Base-by-base conservation (phyloP, 1,140 invertebrate species). In the Stegodyphus dumicola region DNA sequence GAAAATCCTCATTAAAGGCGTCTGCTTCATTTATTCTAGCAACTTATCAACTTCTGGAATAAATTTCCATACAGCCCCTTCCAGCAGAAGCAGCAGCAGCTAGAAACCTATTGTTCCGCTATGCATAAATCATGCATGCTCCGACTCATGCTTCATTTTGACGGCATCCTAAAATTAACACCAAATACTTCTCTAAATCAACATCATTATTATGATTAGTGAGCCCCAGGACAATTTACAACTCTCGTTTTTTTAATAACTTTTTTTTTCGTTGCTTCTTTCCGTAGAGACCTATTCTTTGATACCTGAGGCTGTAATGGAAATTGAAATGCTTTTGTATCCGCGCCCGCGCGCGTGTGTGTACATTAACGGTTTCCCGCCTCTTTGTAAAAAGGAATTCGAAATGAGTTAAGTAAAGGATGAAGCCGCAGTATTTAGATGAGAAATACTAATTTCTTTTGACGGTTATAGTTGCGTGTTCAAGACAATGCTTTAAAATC, bases 11-110 rank as follows among this genome's bases (percentile, higher is more conserved):
- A 33, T 33, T 33, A 33, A 33, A 33, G 33, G 33, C 33, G 33
- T 33, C 33, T 33, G 33, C 33, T 33, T 33, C 33, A 33, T 33
- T 33, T 33, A 33, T 33, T 33, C 33, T 33, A 33, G 3, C 33
- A 33, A 33, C 33, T 33, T 33, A 33, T 33, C 33, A 33, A 33
- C 33, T 33, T 33, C 33, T 33, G 33, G 33, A 33, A 88, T 93
- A 92, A 77, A 90, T 93, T 88, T 93, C 93, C 67, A 95, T 90
- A 85, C 93, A 92, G 64, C 92, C 91, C 53, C 96, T 90, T 91
- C 96, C 95, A 56, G 92, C 91, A 6, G 92, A 90, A 91, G 95
- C 94, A 88, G 94, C 93, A 67, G 90, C 89, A 88, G 87, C 91
- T 70, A 54, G 11, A 87, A 75, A 51, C 11, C 77, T 53, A 79